Percentiles rank a stretch among this genome's conserved stretches.
phyloP scores from a whole-genome alignment of 1,140 invertebrate genomes.

The Phymastichus coffea region DNA sequence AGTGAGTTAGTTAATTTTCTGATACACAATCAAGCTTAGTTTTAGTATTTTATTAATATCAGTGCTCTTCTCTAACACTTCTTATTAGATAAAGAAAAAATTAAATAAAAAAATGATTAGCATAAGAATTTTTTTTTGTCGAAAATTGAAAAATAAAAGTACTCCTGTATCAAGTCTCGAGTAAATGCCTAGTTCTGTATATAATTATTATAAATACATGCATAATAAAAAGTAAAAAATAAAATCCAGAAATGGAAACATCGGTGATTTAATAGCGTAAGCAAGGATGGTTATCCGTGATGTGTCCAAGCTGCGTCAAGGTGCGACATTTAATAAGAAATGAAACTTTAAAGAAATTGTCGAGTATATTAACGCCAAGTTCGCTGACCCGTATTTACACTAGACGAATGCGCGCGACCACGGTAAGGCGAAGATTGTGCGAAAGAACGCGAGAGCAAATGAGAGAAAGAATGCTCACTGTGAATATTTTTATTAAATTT shows the following conservation, averaged over 20 bases:
- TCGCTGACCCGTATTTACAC: slow-evolving; percentile 17
- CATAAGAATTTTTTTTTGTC: neutral
- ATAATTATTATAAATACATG: slow-evolving; percentile 19
- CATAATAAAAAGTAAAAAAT: slow-evolving; percentile 25
- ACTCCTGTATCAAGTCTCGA: slow-evolving; percentile 8
- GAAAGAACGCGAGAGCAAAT: slow-evolving; percentile 39
- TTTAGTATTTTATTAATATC: neutral
- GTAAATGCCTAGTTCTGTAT: slow-evolving; percentile 24
- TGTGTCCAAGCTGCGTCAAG: neutral
- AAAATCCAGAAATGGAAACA: slow-evolving; percentile 14
- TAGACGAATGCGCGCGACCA: slow-evolving; percentile 24
- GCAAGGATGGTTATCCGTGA: slow-evolving; percentile 15
- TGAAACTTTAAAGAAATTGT: slow-evolving; percentile 13
- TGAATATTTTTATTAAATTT: slow-evolving; percentile 62
- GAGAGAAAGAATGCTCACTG: slow-evolving; percentile 55
- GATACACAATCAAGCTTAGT: neutral
- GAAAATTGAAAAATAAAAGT: neutral
- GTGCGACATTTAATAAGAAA: slow-evolving; percentile 10
- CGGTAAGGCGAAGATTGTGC: slow-evolving; percentile 34
- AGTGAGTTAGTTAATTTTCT: slow-evolving; percentile 5
- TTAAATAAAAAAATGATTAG: neutral
- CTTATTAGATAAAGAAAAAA: neutral
- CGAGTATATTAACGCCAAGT: slow-evolving; percentile 18
- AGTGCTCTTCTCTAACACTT: neutral
- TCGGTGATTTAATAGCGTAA: slow-evolving; percentile 7